Percentiles rank a stretch among this genome's conserved stretches.
phyloP scores from a whole-genome alignment of 2,888 invertebrate species.

The Drosophila kanekoi region DNA sequence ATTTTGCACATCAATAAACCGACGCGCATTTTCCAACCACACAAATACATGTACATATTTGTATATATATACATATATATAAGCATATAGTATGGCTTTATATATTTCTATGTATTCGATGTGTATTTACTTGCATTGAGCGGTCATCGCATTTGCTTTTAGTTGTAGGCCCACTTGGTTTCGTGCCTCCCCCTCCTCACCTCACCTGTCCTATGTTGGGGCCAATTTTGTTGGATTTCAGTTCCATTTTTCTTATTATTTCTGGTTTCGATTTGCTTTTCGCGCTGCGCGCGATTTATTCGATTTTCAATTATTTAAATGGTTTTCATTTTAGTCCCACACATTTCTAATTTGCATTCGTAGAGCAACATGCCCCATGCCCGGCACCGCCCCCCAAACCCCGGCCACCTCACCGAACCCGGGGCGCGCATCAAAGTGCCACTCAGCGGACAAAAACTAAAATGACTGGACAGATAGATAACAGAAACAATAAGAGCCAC shows the following conservation, averaged over 20 bases:
- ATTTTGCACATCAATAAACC: constrained; percentile 79
- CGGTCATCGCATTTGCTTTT: constrained; percentile 49
- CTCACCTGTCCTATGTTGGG: constrained; percentile 6
- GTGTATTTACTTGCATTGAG: constrained; percentile 20
- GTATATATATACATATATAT: constrained; percentile 14
- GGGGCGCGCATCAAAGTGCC: constrained; percentile 71
- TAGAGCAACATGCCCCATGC: constrained; percentile 13
- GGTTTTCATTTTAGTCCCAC: constrained; percentile 70
- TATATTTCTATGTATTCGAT: constrained; percentile 1
- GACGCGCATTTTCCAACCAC: constrained; percentile 46
- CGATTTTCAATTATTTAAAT: constrained; percentile 82
- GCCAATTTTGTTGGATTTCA: constrained; percentile 14
- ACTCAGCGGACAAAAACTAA: constrained; percentile 73
- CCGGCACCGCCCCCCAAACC: constrained; percentile 7
- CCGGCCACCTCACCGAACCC: constrained; percentile 1
- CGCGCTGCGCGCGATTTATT: constrained; percentile 64
- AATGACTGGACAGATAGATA: constrained; percentile 60
- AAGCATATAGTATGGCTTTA: constrained; percentile 1
- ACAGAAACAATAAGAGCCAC: constrained; percentile 33
- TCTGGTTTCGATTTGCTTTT: constrained; percentile 34
- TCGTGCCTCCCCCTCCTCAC: constrained; percentile 11
- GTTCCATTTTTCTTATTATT: constrained; percentile 34
- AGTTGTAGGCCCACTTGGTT: constrained; percentile 39
- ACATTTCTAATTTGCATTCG: constrained; percentile 75
- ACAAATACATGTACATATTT: constrained; percentile 18